Conservation (phyloP, 2,888 invertebrate genomes). For the Diabrotica balteata region DNA sequence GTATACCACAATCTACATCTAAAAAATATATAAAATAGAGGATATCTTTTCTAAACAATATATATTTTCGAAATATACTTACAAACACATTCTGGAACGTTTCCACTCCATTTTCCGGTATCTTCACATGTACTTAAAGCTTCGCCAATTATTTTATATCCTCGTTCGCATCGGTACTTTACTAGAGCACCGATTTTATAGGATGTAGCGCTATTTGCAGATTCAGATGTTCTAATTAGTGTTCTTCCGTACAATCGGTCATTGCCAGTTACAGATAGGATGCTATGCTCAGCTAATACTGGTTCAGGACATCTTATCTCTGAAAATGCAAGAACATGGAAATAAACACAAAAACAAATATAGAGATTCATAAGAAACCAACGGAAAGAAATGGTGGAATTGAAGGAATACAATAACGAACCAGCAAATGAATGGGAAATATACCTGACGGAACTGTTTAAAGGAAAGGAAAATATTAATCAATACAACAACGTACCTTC, state of each 20-base stretch:
- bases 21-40: slow-evolving; percentile 28
- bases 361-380: too few relatives aligned
- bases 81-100: slow-evolving; percentile 85
- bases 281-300: slow-evolving; percentile 80
- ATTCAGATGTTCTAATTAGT: slow-evolving; percentile 76
- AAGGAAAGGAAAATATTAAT: too few relatives aligned
- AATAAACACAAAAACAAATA: too few relatives aligned
- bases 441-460: too few relatives aligned
- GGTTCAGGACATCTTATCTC: slow-evolving; percentile 91
- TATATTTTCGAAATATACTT: slow-evolving; percentile 58
- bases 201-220: slow-evolving; percentile 72
- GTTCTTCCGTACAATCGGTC: slow-evolving; percentile 89
- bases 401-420: too few relatives aligned
- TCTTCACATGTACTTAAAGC: slow-evolving; percentile 87
- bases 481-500: too few relatives aligned
- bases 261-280: slow-evolving; percentile 88
- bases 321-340: slow-evolving; percentile 54
- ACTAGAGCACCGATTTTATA: slow-evolving; percentile 87
- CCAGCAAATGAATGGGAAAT: too few relatives aligned
- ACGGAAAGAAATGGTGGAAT: too few relatives aligned
- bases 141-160: slow-evolving; percentile 86
- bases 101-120: slow-evolving; percentile 84
- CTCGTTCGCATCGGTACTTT: slow-evolving; percentile 88
- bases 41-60: not conserved
- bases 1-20: slow-evolving; percentile 88